Evolutionary conservation across 2,113 vertebrate genomes (phyloP), one percentile per base, ranked within the genome.

Genomic region (Amblyornis subalaris): DNA sequence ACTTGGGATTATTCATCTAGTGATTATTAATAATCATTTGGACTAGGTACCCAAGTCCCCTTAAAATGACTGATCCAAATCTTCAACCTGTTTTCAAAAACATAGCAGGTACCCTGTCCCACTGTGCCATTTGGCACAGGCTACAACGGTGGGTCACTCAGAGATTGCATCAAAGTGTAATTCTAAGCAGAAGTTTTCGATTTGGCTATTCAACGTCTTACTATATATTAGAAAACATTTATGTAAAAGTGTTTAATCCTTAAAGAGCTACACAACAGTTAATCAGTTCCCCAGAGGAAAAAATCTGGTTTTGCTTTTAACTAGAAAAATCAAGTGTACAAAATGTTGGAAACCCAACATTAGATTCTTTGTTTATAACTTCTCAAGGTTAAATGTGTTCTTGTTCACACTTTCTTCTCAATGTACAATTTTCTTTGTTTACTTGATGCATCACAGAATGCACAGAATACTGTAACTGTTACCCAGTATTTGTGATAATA

Each of bases 141-240:
- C 35, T 28, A 0, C 8, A n/a, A 35, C 0, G 2, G 47, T 7
- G 16, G 16, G 22, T 35, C 20, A 25, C 7, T 64, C 16, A 20
- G 18, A 25, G 13, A 60, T 1, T n/a, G 8, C 12, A 2, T 1
- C 0, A 0, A 24, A 38, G 19, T 33, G 11, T 5, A 45, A 24
- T 23, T n/a, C n/a, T 7, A 1, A 12, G 31, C 5, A 22, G 1
- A 29, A 7, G 4, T 6, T 31, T 24, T 1, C 7, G 9, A 29
- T 73, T 70, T 22, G 29, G 26, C 38, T 74, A 26, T 1, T 38
- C 0, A 23, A 31, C 6, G 35, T 18, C 12, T 57, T 50, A 24
- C 29, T n/a, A 8, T n/a, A 1, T 25, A 35, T 42, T 36, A 73
- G 12, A 67, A 71, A 75, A 38, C 10, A 50, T 38, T 22, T 25